Evolutionary conservation across 1,140 invertebrate species (phyloP).

Genomic region (Saccostrea glomerata): DNA sequence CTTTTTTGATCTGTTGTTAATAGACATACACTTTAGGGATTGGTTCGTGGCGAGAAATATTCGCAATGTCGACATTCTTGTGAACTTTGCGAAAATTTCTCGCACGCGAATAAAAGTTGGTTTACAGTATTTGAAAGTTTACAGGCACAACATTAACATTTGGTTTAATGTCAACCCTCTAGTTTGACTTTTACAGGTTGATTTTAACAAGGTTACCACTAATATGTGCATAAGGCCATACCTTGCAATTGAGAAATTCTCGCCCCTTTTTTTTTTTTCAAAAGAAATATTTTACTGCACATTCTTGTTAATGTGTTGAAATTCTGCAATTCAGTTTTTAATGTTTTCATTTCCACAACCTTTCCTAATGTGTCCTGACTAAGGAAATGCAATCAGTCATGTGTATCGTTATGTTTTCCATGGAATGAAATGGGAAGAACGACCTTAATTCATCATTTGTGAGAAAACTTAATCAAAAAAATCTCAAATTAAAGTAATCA

Average conservation of each 20-base stretch:
- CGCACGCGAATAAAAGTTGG: no score
- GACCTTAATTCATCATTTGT: conserved; percentile 27
- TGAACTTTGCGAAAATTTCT: no score
- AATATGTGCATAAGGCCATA: background rate
- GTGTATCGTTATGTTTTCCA: background rate
- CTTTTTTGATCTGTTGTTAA: no score
- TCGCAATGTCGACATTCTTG: no score
- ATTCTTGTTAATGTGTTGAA: background rate
- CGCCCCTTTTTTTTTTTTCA: background rate
- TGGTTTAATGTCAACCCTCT: background rate
- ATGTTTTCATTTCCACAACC: conserved; percentile 10
- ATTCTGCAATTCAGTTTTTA: background rate
- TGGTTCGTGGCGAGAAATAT: no score
- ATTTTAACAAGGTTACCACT: no score
- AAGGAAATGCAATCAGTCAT: conserved; percentile 7
- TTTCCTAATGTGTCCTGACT: conserved; percentile 5
- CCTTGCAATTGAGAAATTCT: background rate
- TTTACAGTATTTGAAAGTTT: background rate
- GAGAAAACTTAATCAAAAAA: conserved; percentile 21
- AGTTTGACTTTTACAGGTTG: background rate
- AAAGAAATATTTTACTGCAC: background rate
- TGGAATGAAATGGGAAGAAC: background rate
- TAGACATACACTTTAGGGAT: no score
- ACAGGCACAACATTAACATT: background rate
- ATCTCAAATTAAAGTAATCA: conserved; percentile 26